Percentiles rank a stretch among this genome's conserved stretches.
Evolutionary conservation across 2,797 vertebrate genomes (phyloP).

Genomic region (Balearica regulorum): DNA sequence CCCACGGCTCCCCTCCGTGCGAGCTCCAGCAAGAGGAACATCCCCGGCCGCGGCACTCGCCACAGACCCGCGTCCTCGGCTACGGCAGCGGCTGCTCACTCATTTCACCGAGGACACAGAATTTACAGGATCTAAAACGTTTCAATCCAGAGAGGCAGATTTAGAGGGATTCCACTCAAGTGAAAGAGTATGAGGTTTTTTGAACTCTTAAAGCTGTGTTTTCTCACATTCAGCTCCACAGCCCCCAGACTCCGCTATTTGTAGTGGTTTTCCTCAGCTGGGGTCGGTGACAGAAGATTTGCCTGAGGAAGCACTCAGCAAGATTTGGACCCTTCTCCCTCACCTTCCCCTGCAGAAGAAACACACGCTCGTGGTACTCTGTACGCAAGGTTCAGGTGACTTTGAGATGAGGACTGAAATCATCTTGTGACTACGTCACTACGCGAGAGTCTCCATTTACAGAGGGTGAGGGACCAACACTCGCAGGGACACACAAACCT

Average conservation of each 20-base stretch:
- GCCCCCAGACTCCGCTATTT: not conserved
- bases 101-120: not conserved
- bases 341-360: not conserved
- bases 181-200: not conserved
- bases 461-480: not conserved
- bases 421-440: not conserved
- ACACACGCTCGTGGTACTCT: not conserved
- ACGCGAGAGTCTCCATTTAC: not conserved
- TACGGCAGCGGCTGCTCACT: not conserved
- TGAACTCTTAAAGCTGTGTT: not conserved
- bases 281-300: not conserved
- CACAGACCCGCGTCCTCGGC: not conserved
- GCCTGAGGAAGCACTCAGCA: not conserved
- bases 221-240: not conserved
- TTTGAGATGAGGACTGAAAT: not conserved
- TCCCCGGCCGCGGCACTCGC: fast-evolving
- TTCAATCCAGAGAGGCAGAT: not conserved
- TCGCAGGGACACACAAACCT: not conserved
- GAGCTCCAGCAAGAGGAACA: not conserved
- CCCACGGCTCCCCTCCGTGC: not conserved
- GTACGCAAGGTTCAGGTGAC: not conserved
- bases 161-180: not conserved
- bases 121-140: not conserved
- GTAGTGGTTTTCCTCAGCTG: not conserved
- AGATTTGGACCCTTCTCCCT: not conserved